Conservation (phyloP, 2,888 invertebrate genomes). For the Melinaea menophilus region DNA sequence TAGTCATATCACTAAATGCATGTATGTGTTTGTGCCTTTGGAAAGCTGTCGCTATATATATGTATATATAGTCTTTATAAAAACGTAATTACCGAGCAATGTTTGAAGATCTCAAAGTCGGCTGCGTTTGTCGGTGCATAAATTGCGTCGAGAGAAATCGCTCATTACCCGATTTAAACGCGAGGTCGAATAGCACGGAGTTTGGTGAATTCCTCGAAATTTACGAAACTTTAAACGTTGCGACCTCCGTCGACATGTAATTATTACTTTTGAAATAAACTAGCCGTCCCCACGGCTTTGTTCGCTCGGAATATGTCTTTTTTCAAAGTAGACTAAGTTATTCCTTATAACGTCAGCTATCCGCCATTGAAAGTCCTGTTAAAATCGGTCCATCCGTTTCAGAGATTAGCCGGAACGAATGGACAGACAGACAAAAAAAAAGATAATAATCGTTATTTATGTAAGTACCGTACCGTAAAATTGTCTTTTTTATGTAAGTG, state of each 20-base stretch:
- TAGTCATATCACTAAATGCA: too few relatives aligned
- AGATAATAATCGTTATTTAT: too few relatives aligned
- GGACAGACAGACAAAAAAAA: too few relatives aligned
- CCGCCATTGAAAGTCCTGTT: too few relatives aligned
- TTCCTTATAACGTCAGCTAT: too few relatives aligned
- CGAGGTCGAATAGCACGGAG: constrained; percentile 11
- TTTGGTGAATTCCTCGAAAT: constrained; percentile 7
- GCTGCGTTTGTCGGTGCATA: constrained; percentile 15
- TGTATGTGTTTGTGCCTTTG: not conserved
- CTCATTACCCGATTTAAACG: constrained; percentile 20
- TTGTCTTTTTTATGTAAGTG: too few relatives aligned
- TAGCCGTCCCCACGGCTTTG: too few relatives aligned
- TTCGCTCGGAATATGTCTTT: too few relatives aligned
- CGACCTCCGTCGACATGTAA: not conserved
- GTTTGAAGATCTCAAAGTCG: constrained; percentile 16
- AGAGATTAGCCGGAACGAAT: too few relatives aligned
- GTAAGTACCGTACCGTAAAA: too few relatives aligned
- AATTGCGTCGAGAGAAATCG: constrained; percentile 23
- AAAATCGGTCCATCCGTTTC: too few relatives aligned
- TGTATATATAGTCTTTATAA: constrained; percentile 4
- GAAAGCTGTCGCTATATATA: not conserved
- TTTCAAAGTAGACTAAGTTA: too few relatives aligned
- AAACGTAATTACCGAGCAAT: constrained; percentile 14
- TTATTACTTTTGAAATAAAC: not conserved
- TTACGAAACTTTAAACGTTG: not conserved